phyloP scores from a whole-genome alignment of 2,888 invertebrate species.

The Athalia cordata region DNA sequence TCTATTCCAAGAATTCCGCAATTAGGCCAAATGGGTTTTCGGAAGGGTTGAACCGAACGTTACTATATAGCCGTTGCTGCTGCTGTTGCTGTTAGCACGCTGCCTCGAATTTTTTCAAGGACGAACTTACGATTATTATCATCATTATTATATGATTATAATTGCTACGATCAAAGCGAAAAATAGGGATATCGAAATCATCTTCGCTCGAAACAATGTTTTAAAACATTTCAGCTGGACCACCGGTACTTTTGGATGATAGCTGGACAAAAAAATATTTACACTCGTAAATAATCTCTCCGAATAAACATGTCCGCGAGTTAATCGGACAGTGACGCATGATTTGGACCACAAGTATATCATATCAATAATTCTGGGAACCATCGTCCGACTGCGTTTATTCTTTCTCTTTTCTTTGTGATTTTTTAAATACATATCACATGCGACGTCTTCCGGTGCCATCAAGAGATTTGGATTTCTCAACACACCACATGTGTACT shows the following conservation, averaged over 20 bases:
- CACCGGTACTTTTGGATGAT: background rate
- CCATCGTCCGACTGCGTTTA: background rate
- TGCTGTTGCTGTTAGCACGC: no score
- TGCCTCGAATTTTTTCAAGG: no score
- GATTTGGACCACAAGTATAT: background rate
- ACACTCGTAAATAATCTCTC: slow-evolving; percentile 32
- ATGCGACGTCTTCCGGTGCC: slow-evolving; percentile 1
- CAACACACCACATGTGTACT: background rate
- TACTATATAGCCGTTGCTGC: no score
- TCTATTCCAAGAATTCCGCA: slow-evolving; percentile 34
- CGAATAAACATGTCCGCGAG: slow-evolving; percentile 12
- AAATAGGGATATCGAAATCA: no score
- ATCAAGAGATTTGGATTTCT: no score
- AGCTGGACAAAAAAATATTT: slow-evolving; percentile 11
- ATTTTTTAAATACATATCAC: background rate
- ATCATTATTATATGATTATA: no score
- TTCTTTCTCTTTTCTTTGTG: background rate
- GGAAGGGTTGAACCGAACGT: slow-evolving; percentile 32
- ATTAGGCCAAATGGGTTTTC: slow-evolving; percentile 26
- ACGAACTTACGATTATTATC: no score
- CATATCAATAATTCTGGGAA: background rate
- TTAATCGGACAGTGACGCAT: slow-evolving; percentile 41
- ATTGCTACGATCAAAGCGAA: no score
- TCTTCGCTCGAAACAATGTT: no score
- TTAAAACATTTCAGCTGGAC: no score